A percentile compares a stretch with the other conserved stretches of the same genome.
Conservation (phyloP, 2,797 vertebrate species). For the Nyctibius grandis region DNA sequence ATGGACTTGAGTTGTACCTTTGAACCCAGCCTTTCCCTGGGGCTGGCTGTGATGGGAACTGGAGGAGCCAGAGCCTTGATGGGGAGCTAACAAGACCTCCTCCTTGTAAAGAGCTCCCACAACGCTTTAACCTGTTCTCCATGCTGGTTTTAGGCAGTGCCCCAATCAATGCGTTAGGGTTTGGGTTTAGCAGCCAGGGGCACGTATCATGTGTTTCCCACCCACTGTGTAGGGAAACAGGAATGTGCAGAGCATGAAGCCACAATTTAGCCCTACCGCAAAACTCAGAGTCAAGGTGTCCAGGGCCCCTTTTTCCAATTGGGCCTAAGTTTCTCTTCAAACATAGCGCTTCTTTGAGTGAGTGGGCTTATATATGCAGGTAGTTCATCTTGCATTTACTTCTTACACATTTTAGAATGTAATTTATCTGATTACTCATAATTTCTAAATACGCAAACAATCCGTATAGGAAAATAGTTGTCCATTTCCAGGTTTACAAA, state of each 20-base stretch:
- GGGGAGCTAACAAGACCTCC: not conserved
- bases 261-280: not conserved
- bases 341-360: not conserved
- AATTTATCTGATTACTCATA: not conserved
- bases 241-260: not conserved
- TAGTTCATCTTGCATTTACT: not conserved
- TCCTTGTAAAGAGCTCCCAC: not conserved
- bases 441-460: not conserved
- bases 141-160: not conserved
- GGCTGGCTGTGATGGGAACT: not conserved
- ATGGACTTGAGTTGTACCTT: not conserved
- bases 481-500: not conserved
- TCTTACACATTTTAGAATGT: not conserved
- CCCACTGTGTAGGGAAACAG: not conserved
- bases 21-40: not conserved
- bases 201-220: fast-evolving
- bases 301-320: not conserved
- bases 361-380: not conserved
- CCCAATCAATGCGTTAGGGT: not conserved
- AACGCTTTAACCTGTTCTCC: not conserved
- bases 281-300: not conserved
- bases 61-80: not conserved
- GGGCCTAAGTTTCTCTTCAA: not conserved
- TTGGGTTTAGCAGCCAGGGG: not conserved
- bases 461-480: not conserved